A percentile compares a stretch with the other conserved stretches of the same genome.
These are phyloP conservation scores for Archips crataeganus DNA, from an alignment of 2,888 invertebrate genomes.

Conservation along the genomic window DNA sequence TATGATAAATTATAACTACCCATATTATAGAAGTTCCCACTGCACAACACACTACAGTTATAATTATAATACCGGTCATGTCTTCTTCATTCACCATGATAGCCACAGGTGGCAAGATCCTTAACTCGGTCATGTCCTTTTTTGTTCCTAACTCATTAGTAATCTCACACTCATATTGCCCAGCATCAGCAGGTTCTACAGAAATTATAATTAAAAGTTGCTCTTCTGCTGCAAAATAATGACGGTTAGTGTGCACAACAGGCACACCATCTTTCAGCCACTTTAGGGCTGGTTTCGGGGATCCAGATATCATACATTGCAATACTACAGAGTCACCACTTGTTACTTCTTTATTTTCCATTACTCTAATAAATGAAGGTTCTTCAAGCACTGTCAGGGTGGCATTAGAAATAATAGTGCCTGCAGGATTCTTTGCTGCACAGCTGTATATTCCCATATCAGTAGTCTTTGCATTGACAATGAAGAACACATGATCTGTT, in stretches of 20 bases:
- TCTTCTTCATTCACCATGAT: constrained; percentile 89
- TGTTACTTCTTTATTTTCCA: constrained; percentile 93
- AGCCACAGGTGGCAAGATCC: constrained; percentile 87
- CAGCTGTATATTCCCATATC: constrained; percentile 98
- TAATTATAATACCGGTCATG: constrained; percentile 94
- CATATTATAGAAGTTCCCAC: constrained; percentile 96
- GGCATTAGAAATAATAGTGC: constrained; percentile 94
- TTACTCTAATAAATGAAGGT: constrained; percentile 94
- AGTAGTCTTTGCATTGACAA: constrained; percentile 94
- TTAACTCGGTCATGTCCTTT: constrained; percentile 89
- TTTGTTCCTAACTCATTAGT: constrained; percentile 93
- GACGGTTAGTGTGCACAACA: constrained; percentile 90
- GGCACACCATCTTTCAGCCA: constrained; percentile 95
- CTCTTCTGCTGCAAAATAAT: constrained; percentile 94
- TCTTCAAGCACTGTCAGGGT: constrained; percentile 94
- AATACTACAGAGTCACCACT: constrained; percentile 94
- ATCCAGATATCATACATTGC: constrained; percentile 94
- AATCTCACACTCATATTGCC: constrained; percentile 95
- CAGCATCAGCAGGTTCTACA: constrained; percentile 91
- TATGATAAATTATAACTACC: constrained; percentile 96
- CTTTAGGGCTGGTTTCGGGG: constrained; percentile 91
- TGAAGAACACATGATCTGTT: constrained; percentile 96
- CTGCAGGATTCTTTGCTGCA: constrained; percentile 96
- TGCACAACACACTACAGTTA: constrained; percentile 95
- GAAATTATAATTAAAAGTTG: constrained; percentile 95